Evolutionary conservation across 2,113 vertebrate species (phyloP), one percentile per base, ranked within the genome.

Genomic region (Pangasianodon gigas): DNA sequence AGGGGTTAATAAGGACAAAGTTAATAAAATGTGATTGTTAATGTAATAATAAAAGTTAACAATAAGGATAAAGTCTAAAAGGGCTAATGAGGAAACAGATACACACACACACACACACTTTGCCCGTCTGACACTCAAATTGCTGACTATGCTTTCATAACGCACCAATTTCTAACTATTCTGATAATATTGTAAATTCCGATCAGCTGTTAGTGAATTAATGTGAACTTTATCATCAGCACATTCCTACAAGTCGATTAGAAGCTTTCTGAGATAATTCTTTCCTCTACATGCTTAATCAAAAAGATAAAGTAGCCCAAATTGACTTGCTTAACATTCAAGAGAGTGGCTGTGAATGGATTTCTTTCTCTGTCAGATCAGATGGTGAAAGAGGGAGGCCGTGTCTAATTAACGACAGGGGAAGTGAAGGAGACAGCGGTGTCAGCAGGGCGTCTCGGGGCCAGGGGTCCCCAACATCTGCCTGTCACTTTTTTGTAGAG

Each of bases 321-420:
- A 62, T 62, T 44, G 82, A 62, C 41, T 46, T 18, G 37, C 37
- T 84, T 62, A 46, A 62, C 32, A 60, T 60, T 60, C 54, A 44
- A 41, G 82, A 60, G 8, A 26, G 54, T 1, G 82, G 82, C 82
- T 62, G 37, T n/a, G 54, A 46, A 79, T 79, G 52, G 54, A 60
- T 77, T 84, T 37, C 71, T 44, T n/a, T 32, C 69, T 71, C n/a
- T 86, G 32, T 48, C 9, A 7, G 84, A 85, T 51, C 32, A 21
- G 60, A 29, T 44, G 26, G 4, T 16, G 18, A 21, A 92, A 74
- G 88, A 41, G 65, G 91, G 86, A 46, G 88, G 67, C 16, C 67
- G 85, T 69, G 52, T 92, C 58, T 93, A 94, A 95, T 95, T 93
- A 93, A 93, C 90, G 71, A 80, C 87, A 19, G 74, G 85, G 92